These are phyloP conservation scores for Heterocephalus glaber DNA, from an alignment of 2,113 vertebrate species.

Conservation along the genomic window DNA sequence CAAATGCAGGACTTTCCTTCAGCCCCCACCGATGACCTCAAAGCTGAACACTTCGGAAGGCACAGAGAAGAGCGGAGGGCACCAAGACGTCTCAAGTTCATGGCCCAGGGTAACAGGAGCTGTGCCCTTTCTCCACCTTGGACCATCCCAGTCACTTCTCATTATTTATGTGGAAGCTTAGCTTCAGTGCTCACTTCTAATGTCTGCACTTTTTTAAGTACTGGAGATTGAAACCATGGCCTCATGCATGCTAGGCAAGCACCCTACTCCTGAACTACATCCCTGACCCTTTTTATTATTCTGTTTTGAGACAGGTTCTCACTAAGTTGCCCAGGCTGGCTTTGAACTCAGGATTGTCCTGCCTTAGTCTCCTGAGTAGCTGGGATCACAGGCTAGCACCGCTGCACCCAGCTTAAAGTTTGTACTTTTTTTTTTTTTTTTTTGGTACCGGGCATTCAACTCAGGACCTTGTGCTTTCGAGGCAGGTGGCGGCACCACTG, in stretches of 20 bases:
- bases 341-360: neutral
- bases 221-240: neutral
- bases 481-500: no score
- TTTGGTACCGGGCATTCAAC: neutral
- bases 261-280: neutral
- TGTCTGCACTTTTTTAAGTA: neutral
- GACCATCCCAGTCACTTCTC: neutral
- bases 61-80: neutral
- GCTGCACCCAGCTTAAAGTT: neutral
- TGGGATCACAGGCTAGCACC: neutral
- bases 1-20: neutral
- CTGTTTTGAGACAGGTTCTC: neutral
- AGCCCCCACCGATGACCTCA: neutral
- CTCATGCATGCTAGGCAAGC: neutral
- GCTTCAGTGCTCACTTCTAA: neutral
- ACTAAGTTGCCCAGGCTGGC: neutral
- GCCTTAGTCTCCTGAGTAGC: neutral
- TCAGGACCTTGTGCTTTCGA: no score
- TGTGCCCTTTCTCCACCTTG: neutral
- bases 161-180: neutral
- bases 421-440: neutral
- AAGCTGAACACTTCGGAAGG: accelerated
- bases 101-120: neutral
- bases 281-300: neutral
- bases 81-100: neutral